Evolutionary conservation across 2,888 invertebrate genomes (phyloP).

Genomic region (Aporophyla lueneburgensis): DNA sequence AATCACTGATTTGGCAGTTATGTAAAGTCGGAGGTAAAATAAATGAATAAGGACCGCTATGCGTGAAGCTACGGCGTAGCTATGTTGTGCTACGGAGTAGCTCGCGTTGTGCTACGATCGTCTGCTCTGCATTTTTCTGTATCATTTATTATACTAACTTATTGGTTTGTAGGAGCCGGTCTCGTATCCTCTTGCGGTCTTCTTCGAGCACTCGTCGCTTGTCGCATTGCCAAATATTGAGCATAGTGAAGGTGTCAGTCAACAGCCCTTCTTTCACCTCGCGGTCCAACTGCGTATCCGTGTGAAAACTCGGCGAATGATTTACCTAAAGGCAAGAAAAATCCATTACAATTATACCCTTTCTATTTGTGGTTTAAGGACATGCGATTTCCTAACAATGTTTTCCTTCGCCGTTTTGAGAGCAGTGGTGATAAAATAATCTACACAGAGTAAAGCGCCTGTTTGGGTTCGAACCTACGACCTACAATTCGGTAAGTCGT

Average conservation of each 20-base stretch:
- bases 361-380: no score
- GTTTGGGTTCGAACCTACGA: no score
- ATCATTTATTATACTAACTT: conserved; percentile 73
- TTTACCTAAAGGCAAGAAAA: conserved; percentile 91
- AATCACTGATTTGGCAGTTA: background rate
- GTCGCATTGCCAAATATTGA: conserved; percentile 94
- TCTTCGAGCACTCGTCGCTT: conserved; percentile 94
- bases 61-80: background rate
- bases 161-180: conserved; percentile 92
- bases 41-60: background rate
- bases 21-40: background rate
- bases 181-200: conserved; percentile 93
- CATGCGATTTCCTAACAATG: no score
- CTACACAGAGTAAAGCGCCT: no score
- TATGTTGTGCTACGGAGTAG: background rate
- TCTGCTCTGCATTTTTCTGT: background rate
- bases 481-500: no score
- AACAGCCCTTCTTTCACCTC: conserved; percentile 96
- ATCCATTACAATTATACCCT: background rate
- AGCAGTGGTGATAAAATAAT: no score
- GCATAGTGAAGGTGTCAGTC: conserved; percentile 94
- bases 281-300: conserved; percentile 95
- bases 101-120: background rate
- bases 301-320: conserved; percentile 98
- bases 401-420: no score